Conservation (phyloP, 1,140 invertebrate genomes). For the Yoshiicerus persimilis region DNA sequence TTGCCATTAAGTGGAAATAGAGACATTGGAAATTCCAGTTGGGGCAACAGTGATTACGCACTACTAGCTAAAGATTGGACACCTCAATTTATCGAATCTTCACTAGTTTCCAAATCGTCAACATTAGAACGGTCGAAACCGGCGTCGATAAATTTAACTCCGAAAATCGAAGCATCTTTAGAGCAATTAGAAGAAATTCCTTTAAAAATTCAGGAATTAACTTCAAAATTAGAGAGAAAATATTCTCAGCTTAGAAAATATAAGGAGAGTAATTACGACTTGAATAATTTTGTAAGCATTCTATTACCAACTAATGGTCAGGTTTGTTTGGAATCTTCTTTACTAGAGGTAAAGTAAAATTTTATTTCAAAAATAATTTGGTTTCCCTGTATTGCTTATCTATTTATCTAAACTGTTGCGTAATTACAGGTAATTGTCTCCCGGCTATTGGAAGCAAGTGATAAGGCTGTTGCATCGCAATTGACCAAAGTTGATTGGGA, state of each 20-base stretch:
- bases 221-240: neutral
- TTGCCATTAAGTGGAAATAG: neutral
- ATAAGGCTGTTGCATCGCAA: constrained; percentile 27
- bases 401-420: neutral
- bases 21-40: neutral
- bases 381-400: neutral
- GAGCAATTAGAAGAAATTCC: constrained; percentile 40
- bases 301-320: constrained; percentile 31
- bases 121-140: constrained; percentile 39
- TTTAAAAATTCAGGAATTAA: neutral
- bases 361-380: neutral
- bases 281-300: constrained; percentile 40
- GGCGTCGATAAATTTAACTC: constrained; percentile 29
- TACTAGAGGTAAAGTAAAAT: neutral
- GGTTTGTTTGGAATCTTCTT: neutral
- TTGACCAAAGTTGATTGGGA: constrained; percentile 45
- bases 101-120: constrained; percentile 33
- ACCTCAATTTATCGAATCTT: neutral
- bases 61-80: constrained; percentile 7
- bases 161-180: constrained; percentile 23
- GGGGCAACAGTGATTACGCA: constrained; percentile 36
- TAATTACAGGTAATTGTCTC: constrained; percentile 13
- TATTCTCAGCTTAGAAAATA: neutral
- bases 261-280: constrained; percentile 34
- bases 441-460: constrained; percentile 33